Conservation (phyloP, 2,797 vertebrate genomes). For the Coilia nasus region DNA sequence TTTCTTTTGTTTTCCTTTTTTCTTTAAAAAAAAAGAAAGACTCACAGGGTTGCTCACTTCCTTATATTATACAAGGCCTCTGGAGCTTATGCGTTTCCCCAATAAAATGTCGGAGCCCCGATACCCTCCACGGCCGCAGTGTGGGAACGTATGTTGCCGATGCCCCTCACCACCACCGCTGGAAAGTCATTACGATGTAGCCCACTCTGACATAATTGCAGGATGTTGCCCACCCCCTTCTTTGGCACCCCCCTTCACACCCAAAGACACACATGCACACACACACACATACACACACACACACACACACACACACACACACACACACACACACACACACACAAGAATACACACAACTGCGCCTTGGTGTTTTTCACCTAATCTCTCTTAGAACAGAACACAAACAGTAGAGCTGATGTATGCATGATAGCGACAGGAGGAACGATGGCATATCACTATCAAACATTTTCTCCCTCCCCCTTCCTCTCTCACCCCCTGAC, state of each 20-base stretch:
- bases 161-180: slow-evolving; percentile 44
- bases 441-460: slow-evolving; percentile 19
- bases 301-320: slow-evolving; percentile 19
- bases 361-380: slow-evolving; percentile 48
- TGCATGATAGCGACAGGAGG: slow-evolving; percentile 46
- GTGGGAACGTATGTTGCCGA: slow-evolving; percentile 55
- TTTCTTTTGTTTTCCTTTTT: slow-evolving; percentile 23
- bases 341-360: neutral
- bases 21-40: slow-evolving; percentile 25
- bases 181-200: slow-evolving; percentile 50
- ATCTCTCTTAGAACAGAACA: slow-evolving; percentile 56
- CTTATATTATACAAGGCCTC: slow-evolving; percentile 58
- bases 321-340: slow-evolving; percentile 17
- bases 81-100: slow-evolving; percentile 51
- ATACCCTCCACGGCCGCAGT: slow-evolving; percentile 43
- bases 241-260: slow-evolving; percentile 47
- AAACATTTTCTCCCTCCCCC: neutral
- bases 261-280: neutral
- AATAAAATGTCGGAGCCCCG: slow-evolving; percentile 41
- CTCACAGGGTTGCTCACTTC: slow-evolving; percentile 55
- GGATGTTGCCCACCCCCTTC: slow-evolving; percentile 57
- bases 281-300: neutral
- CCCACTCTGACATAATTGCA: slow-evolving; percentile 55
- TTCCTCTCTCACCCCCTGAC: neutral
- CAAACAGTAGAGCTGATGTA: slow-evolving; percentile 53